phyloP scores from a whole-genome alignment of 2,888 invertebrate genomes.

The Psococerastis gibbosa region DNA sequence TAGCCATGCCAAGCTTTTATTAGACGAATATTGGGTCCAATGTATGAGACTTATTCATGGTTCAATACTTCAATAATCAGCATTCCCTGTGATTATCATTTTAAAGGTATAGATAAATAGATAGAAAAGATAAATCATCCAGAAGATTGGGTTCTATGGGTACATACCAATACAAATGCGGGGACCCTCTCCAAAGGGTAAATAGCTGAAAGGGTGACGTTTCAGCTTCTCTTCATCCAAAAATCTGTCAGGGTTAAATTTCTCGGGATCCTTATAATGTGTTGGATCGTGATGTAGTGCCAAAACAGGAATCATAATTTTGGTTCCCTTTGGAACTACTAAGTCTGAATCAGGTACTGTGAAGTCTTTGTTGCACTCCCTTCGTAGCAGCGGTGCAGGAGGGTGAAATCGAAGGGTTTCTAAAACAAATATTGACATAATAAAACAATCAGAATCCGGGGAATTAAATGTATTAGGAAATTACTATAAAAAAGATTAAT shows the following conservation, averaged over 20 bases:
- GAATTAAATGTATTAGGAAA: too few species aligned
- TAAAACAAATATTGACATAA: too few species aligned
- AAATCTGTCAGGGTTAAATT: not conserved
- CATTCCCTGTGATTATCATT: too few species aligned
- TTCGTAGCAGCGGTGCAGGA: constrained; percentile 1
- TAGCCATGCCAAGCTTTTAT: too few species aligned
- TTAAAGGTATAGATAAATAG: too few species aligned
- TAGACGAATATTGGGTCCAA: too few species aligned
- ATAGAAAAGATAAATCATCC: too few species aligned
- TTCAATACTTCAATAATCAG: too few species aligned
- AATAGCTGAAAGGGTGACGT: constrained; percentile 24
- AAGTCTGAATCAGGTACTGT: not conserved
- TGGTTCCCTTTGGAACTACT: not conserved
- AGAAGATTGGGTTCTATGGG: too few species aligned
- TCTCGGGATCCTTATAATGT: not conserved
- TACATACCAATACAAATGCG: not conserved
- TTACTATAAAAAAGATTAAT: too few species aligned
- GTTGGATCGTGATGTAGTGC: not conserved
- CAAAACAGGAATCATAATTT: not conserved
- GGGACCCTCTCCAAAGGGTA: constrained; percentile 8
- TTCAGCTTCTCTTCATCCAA: constrained; percentile 23
- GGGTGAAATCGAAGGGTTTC: not conserved
- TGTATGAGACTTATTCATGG: too few species aligned
- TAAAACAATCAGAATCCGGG: too few species aligned
- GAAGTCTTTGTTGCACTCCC: not conserved